Conservation (phyloP, 1,140 invertebrate genomes). For the Penaeus indicus region DNA sequence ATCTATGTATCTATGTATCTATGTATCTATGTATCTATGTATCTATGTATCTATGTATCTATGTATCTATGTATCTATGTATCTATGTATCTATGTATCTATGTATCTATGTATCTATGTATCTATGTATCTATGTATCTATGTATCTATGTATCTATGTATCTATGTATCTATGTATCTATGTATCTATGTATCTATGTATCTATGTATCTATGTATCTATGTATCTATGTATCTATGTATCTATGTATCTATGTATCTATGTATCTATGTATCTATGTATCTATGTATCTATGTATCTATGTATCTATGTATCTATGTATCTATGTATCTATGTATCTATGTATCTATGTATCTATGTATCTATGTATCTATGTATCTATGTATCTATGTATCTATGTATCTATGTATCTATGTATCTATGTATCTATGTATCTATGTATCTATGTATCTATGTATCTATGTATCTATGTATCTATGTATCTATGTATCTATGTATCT, state of each 20-base stretch:
- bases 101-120: background rate
- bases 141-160: background rate
- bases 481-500: background rate
- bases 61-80: background rate
- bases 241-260: background rate
- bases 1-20: background rate
- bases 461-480: conserved; percentile 2
- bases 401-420: background rate
- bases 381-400: background rate
- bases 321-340: background rate
- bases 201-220: background rate
- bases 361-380: background rate
- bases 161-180: background rate
- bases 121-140: background rate
- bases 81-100: background rate
- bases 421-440: background rate
- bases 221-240: too few relatives aligned
- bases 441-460: background rate
- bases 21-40: background rate
- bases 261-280: background rate
- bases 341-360: background rate
- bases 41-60: background rate
- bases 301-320: background rate
- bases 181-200: conserved; percentile 2
- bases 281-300: background rate